Conservation (phyloP, 2,113 vertebrate genomes). For the Pterocles gutturalis region DNA sequence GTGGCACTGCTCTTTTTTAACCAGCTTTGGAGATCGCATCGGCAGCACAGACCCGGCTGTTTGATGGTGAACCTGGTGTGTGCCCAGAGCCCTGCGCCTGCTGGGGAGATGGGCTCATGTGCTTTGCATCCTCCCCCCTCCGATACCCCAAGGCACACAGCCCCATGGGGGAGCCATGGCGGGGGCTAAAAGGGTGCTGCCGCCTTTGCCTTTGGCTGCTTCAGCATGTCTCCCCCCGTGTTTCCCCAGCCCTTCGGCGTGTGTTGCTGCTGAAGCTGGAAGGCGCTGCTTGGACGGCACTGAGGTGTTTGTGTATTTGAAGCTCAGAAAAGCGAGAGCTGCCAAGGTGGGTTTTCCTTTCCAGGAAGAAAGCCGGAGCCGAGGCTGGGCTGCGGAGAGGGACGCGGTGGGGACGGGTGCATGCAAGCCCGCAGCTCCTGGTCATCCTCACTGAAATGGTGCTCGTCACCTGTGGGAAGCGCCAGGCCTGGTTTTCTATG, state of each 20-base stretch:
- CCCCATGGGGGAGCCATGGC: not conserved
- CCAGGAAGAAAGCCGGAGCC: not conserved
- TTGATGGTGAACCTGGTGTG: not conserved
- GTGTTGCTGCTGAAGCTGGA: not conserved
- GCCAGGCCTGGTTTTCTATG: not conserved
- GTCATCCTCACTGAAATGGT: fast-evolving
- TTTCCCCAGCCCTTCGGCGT: not conserved
- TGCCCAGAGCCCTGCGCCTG: not conserved
- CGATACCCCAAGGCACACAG: not conserved
- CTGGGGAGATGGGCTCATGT: not conserved
- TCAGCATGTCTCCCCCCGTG: fast-evolving
- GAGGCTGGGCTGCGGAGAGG: not conserved
- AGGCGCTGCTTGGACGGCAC: not conserved
- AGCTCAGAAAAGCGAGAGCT: not conserved
- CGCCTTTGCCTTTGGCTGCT: not conserved
- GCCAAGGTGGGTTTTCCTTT: not conserved
- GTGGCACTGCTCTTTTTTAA: constrained; percentile 2
- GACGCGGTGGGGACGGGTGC: too few relatives aligned
- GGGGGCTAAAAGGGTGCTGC: not conserved
- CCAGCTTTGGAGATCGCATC: constrained; percentile 18
- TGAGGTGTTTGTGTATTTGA: not conserved
- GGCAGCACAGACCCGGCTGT: not conserved
- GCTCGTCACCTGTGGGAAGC: not conserved
- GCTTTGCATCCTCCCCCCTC: not conserved
- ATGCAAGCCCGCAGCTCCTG: fast-evolving